These are phyloP conservation scores for Anolis carolinensis DNA, from an alignment of 2,113 vertebrate species.

Conservation along the genomic window DNA sequence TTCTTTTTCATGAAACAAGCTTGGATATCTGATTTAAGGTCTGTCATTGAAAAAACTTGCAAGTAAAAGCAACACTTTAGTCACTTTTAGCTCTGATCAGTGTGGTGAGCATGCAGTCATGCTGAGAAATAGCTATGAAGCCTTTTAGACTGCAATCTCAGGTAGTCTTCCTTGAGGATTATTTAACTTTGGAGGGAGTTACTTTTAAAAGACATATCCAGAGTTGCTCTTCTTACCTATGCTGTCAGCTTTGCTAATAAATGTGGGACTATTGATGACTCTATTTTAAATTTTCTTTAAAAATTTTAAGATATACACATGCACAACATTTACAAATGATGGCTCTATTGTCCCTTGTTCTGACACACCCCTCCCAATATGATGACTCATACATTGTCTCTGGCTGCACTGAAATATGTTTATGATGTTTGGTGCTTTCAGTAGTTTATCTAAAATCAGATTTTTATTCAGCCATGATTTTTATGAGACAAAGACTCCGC, in stretches of 20 bases:
- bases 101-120: not conserved
- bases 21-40: not conserved
- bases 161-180: not conserved
- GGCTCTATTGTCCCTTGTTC: not conserved
- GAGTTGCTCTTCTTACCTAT: not conserved
- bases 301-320: too few relatives aligned
- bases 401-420: constrained; percentile 22
- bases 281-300: too few relatives aligned
- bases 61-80: too few relatives aligned
- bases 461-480: constrained; percentile 34
- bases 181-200: not conserved
- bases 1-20: not conserved
- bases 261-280: not conserved
- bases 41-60: not conserved
- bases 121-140: not conserved
- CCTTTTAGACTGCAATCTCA: not conserved
- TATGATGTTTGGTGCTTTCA: constrained; percentile 34
- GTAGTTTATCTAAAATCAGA: constrained; percentile 10
- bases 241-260: not conserved
- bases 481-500: constrained; percentile 8
- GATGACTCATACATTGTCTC: constrained; percentile 11
- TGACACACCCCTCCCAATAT: not conserved
- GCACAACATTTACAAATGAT: too few relatives aligned
- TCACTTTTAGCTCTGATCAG: not conserved
- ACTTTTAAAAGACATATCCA: not conserved